phyloP scores from a whole-genome alignment of 2,888 invertebrate species.

The Trichopoda pennipes region DNA sequence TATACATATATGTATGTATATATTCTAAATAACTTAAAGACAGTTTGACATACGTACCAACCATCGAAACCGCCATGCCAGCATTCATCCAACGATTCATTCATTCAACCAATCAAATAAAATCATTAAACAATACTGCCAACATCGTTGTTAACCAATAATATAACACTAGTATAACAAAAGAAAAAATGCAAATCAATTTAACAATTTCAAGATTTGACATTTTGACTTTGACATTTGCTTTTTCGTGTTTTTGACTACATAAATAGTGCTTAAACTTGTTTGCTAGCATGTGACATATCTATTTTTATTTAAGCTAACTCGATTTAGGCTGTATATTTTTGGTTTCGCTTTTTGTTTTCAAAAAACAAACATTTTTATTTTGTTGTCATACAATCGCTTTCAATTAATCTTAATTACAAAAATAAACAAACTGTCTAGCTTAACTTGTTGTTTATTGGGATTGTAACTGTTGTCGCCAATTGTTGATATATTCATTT shows the following conservation, averaged over 20 bases:
- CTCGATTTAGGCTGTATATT: conserved; percentile 26
- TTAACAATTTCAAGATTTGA: conserved; percentile 69
- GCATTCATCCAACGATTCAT: conserved; percentile 21
- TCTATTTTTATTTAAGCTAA: conserved; percentile 20
- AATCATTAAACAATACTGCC: conserved; percentile 63
- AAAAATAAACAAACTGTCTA: conserved; percentile 57
- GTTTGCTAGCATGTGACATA: not conserved
- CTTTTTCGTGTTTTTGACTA: conserved; percentile 30
- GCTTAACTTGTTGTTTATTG: conserved; percentile 12
- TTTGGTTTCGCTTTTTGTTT: not conserved
- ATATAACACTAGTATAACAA: conserved; percentile 45
- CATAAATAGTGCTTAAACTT: not conserved
- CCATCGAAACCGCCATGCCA: not conserved
- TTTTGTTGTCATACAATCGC: conserved; percentile 64
- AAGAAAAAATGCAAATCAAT: conserved; percentile 56
- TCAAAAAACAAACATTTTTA: conserved; percentile 14
- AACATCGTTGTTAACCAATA: conserved; percentile 66
- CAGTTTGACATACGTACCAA: conserved; percentile 8
- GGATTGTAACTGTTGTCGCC: conserved; percentile 17
- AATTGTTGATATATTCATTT: conserved; percentile 21
- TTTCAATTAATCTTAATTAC: conserved; percentile 69
- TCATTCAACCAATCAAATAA: conserved; percentile 60
- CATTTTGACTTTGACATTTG: conserved; percentile 71
- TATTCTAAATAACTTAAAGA: conserved; percentile 1
- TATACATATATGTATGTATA: conserved; percentile 18